Evolutionary conservation across 2,797 vertebrate species (phyloP), one percentile per base, ranked within the genome.

Genomic region (Chelon auratus): DNA sequence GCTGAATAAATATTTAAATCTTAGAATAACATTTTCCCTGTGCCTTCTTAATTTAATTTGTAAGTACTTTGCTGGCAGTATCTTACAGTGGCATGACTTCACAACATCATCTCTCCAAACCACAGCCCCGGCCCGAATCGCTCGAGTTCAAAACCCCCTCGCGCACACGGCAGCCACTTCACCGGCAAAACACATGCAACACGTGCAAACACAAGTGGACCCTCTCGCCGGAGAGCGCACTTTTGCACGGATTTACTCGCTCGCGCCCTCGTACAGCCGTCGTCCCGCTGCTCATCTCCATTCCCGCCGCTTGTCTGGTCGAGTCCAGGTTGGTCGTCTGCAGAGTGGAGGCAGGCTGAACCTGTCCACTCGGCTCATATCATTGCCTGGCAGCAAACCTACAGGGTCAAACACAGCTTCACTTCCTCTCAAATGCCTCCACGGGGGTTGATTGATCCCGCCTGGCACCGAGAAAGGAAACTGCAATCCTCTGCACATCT

Each of bases 301-400:
- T 88, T 85, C 86, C 84, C 86, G 30, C 56, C 9, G 48, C 83
- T 88, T 87, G 92, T 89, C 90, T 74, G 10, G 77, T 84, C 84
- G 66, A 20, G 84, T 88, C 80, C 89, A 81, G 85, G 85, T 88
- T 76, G 83, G 78, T 69, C 39, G 45, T 83, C 85, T 71, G 73
- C 77, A 83, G 88, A 93, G 89, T 64, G 75, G 77, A 85, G 90
- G 87, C 90, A 91, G 89, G 86, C 89, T 89, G 86, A 84, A 90
- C 45, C 82, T 88, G 91, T 91, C 91, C 47, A 0, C 82, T 90
- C 80, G 5, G 68, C 82, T 92, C 58, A 87, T 39, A 30, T 93
- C 92, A 90, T 76, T 56, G 74, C 78, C 86, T 87, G 87, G 82
- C 91, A 90, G 86, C 81, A 76, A 82, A 87, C 84, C 88, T 84